Evolutionary conservation across 23 tunicate genomes (phyloP), one percentile per base, ranked within the genome.

Genomic region (Ascidia mentula): DNA sequence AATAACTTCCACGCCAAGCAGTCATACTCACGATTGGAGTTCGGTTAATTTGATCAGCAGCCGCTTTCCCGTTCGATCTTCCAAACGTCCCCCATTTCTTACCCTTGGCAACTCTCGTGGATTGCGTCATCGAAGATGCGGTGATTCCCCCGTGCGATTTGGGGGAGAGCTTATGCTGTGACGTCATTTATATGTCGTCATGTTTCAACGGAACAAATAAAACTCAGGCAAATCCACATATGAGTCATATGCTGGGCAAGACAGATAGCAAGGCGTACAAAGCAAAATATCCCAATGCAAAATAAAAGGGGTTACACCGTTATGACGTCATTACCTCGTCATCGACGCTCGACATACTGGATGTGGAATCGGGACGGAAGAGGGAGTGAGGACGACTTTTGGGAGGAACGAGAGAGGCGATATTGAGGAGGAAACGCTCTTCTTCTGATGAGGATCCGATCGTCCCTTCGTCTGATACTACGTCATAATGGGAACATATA

Each of bases 391-490:
- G 76, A 8, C 83, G 90, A 5, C 45, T 45, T 13, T 18, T 36
- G 8, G 69, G 86, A 36, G 75, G 22, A 37, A 82, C 40, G 28
- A 80, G 33, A 35, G 86, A 82, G 31, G 88, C 84, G 72, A 91
- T 61, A 15, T 32, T 78, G 40, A 72, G 26, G 18, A 93, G 83
- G 61, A 85, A 93, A 18, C 81, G 80, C 71, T 93, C 98, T 46
- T 80, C 87, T 59, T 93, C 98, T 4, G 93, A 81, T 15, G 92
- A 82, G 1, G 93, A 88, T 32, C 98, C 98, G 8, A 72, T 39
- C 9, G 93, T 88, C 34, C 98, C 98, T 77, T 93, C 98, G 72
- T 93, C 94, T 2, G 98, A 93, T 42, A 85, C 98, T 93, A 59
- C n/a, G n/a, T n/a, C n/a, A n/a, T n/a, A n/a, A n/a, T n/a, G n/a